A percentile compares a stretch with the other conserved stretches of the same genome.
These are phyloP conservation scores for Diploptera punctata DNA, from an alignment of 2,888 invertebrate species.

Conservation along the genomic window DNA sequence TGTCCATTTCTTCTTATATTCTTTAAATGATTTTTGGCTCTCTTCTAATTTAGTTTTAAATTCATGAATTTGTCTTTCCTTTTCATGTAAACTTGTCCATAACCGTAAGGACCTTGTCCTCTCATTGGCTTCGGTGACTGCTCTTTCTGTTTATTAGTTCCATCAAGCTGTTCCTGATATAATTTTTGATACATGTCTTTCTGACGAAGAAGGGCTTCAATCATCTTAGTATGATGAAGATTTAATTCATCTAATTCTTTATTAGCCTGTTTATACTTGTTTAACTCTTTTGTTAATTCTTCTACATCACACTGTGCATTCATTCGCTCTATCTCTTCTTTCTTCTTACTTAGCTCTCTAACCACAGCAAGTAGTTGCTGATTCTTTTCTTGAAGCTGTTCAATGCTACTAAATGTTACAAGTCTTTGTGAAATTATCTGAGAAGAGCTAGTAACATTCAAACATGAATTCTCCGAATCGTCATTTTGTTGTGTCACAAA, in stretches of 20 bases:
- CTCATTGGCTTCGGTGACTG: not conserved
- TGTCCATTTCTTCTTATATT: slow-evolving; percentile 81
- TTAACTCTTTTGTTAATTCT: no score
- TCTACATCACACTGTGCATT: slow-evolving; percentile 62
- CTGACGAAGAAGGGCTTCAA: slow-evolving; percentile 81
- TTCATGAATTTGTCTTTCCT: slow-evolving; percentile 3
- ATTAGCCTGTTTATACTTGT: no score
- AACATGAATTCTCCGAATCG: slow-evolving; percentile 20
- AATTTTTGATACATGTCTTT: slow-evolving; percentile 88
- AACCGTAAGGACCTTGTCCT: not conserved
- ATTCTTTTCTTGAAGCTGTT: slow-evolving; percentile 90
- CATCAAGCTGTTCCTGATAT: slow-evolving; percentile 63
- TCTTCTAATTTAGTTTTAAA: slow-evolving; percentile 62
- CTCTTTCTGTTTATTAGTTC: not conserved
- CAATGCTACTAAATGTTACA: slow-evolving; percentile 88
- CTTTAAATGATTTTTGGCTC: slow-evolving; percentile 70
- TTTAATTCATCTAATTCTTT: slow-evolving; percentile 71
- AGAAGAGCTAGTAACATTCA: slow-evolving; percentile 24
- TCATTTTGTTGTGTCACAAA: not conserved
- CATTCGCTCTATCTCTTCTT: slow-evolving; percentile 80
- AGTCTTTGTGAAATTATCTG: slow-evolving; percentile 78
- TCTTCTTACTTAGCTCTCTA: slow-evolving; percentile 81
- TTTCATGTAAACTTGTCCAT: not conserved
- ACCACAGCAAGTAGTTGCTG: slow-evolving; percentile 83
- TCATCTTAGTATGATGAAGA: slow-evolving; percentile 81